Evolutionary conservation across 2,113 vertebrate species (phyloP).

Genomic region (Ailuropoda melanoleuca): DNA sequence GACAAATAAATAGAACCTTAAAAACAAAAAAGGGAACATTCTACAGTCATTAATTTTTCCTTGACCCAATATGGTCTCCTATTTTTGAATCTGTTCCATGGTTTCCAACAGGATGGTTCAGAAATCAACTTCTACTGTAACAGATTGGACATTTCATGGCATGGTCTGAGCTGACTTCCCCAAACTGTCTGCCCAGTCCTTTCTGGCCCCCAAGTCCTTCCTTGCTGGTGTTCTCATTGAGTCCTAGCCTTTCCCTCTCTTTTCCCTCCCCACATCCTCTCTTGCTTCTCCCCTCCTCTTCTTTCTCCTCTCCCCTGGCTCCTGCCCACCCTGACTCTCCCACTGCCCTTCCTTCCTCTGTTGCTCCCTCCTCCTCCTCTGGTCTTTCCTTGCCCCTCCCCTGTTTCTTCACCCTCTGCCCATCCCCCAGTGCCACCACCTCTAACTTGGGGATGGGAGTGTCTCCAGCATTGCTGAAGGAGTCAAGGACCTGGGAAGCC

Average conservation of each 20-base stretch:
- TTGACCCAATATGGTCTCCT: neutral
- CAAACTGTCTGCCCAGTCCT: neutral
- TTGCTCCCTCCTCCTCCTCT: neutral
- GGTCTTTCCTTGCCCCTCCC: neutral
- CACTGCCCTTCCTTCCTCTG: neutral
- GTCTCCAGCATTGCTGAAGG: neutral
- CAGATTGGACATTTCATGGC: neutral
- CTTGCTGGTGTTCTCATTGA: neutral
- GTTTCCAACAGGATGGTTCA: neutral
- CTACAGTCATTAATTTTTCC: conserved; percentile 6
- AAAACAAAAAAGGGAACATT: neutral
- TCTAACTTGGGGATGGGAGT: neutral
- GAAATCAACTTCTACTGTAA: neutral
- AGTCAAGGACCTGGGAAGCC: neutral
- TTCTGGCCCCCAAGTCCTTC: neutral
- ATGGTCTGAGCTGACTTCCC: neutral
- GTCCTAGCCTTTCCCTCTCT: neutral
- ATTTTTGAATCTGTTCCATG: neutral
- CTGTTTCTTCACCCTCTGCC: neutral
- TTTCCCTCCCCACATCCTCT: neutral
- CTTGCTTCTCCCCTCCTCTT: neutral
- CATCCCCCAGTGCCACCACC: neutral
- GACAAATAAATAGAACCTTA: neutral
- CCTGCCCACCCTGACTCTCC: neutral
- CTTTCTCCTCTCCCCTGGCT: neutral